Conservation (phyloP, 2,113 vertebrate genomes). For the Oreochromis tanganicae region DNA sequence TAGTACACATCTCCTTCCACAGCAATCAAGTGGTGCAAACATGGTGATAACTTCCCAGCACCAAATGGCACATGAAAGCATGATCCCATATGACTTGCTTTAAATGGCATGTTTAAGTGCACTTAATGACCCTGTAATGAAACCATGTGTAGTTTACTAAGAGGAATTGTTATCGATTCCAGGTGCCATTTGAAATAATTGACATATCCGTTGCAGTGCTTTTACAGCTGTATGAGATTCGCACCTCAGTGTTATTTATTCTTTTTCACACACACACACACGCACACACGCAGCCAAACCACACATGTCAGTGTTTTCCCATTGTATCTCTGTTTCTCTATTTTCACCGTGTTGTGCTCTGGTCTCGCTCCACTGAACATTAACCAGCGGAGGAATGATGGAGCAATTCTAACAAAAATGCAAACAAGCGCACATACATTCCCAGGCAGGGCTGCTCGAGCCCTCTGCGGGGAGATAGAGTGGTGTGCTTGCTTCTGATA, state of each 20-base stretch:
- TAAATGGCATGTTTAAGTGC: not conserved
- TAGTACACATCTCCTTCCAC: not conserved
- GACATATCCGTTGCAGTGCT: not conserved
- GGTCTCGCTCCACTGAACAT: conserved; percentile 46
- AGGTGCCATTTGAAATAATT: not conserved
- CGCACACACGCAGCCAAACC: not conserved
- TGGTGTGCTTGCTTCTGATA: conserved; percentile 47
- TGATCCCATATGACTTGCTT: not conserved
- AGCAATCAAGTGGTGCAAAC: not conserved
- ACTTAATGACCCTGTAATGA: not conserved
- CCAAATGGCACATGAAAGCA: not conserved
- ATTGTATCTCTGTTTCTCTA: conserved; percentile 27
- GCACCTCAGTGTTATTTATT: not conserved
- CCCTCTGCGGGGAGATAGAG: conserved; percentile 31
- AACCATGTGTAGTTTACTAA: not conserved
- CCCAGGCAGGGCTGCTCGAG: conserved; percentile 21
- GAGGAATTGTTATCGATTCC: not conserved
- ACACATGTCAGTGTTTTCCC: not conserved
- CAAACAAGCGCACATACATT: conserved; percentile 4
- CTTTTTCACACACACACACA: not conserved
- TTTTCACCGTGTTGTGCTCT: conserved; percentile 29
- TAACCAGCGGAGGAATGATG: conserved; percentile 45
- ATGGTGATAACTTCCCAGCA: not conserved
- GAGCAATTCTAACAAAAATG: conserved; percentile 34
- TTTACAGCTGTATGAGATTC: not conserved